phyloP scores from a whole-genome alignment of 2,113 vertebrate species.

The Macquaria australasica region DNA sequence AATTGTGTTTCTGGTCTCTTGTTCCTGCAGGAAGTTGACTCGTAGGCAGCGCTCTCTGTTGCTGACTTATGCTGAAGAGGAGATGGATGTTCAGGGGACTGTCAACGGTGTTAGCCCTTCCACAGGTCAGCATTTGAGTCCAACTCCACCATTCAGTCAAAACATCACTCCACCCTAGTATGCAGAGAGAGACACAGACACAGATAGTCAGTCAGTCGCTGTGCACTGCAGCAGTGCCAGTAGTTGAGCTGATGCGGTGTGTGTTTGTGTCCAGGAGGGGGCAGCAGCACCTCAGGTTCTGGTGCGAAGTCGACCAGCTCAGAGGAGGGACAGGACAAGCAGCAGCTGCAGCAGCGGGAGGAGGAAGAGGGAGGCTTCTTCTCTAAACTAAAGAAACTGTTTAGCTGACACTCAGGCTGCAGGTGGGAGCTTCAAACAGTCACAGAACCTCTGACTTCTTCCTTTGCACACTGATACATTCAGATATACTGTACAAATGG shows the following conservation, averaged over 20 bases:
- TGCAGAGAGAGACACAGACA: background rate
- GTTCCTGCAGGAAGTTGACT: conserved; percentile 87
- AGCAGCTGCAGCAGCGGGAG: conserved; percentile 51
- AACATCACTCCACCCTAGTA: background rate
- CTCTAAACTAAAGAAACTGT: conserved; percentile 82
- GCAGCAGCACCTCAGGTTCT: conserved; percentile 59
- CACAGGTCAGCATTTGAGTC: conserved; percentile 53
- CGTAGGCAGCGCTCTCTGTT: conserved; percentile 90
- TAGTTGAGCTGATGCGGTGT: conserved; percentile 22
- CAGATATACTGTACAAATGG: background rate
- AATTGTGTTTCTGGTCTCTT: background rate
- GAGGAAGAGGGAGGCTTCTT: conserved; percentile 79
- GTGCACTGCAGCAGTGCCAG: background rate
- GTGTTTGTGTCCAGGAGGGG: conserved; percentile 68
- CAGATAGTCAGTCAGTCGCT: background rate
- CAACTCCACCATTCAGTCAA: background rate
- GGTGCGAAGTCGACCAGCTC: conserved; percentile 24
- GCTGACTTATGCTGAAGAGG: conserved; percentile 92
- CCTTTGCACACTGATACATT: background rate
- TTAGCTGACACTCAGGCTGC: conserved; percentile 65
- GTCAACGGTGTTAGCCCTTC: conserved; percentile 84
- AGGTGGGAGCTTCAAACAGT: conserved; percentile 56
- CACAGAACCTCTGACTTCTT: background rate
- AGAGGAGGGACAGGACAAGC: conserved; percentile 48
- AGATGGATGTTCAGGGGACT: conserved; percentile 90